Evolutionary conservation across 2,888 invertebrate genomes (phyloP), one percentile per base, ranked within the genome.

Genomic region (Ormyrus labotus): DNA sequence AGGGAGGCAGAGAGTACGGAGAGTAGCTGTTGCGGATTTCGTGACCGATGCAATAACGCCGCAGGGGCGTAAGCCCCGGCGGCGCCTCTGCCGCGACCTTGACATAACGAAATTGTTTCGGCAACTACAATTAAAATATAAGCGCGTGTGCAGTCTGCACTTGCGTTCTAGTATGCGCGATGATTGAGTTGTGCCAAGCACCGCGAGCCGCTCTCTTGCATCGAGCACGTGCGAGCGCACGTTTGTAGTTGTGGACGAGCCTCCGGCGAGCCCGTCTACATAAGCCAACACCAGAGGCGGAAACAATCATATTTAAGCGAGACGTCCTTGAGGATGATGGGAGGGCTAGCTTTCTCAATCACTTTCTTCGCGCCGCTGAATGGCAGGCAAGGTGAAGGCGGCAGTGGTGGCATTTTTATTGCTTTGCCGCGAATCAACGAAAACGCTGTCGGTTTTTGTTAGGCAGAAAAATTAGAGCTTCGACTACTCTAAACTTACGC

Each of bases 31-130:
- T 89, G 89, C 88, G 88, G 90, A 89, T 90, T 89, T 89, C 90
- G 90, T 90, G 90, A 90, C 90, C 85, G 86, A 89, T 89, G 90
- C 87, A 90, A 90, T 90, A 88, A 80, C 13, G 69, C 67, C 19
- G 70, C 64, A 87, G 87, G 80, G 84, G 83, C 60, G 81, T 80
- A 82, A 85, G 86, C 86, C 88, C 86, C 85, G 87, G 87, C 86
- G 85, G 87, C 89, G 87, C 90, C 90, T 90, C 86, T 85, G 87
- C 88, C 86, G 85, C 87, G 89, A 87, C 90, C 90, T 90, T 90
- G 90, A 90, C 90, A 90, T 86, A 89, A 90, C 89, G 68, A 88
- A 90, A 90, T 90, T 90, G 90, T 90, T 90, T 90, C 86, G 90
- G 83, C 61, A 90, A 90, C 89, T 90, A 89, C 88, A 90, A 90